Evolutionary conservation across 2,888 invertebrate genomes (phyloP), one percentile per base, ranked within the genome.

Genomic region (Mesopsocus fuscifrons): DNA sequence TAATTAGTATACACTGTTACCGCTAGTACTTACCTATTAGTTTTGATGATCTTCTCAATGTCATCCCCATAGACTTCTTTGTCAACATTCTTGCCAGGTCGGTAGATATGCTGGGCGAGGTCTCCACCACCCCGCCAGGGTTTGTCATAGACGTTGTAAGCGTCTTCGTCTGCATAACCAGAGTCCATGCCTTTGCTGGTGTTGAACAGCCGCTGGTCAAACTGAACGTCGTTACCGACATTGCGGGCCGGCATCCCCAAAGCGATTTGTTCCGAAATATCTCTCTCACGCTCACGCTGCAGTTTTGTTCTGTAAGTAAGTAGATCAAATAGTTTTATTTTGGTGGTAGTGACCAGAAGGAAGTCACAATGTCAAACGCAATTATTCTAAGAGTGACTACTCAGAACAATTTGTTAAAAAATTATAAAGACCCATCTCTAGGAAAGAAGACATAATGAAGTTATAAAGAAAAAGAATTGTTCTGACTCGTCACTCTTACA

Each of bases 181-280:
- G 82, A 80, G 56, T 89, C 94, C 77, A 98, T 81, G 41, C 88
- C 88, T 54, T 84, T 83, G 42, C 72, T 77, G 49, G 88, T 91
- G 54, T 97, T 97, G 60, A 98, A 97, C 11, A 98, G 66, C 23
- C 98, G 66, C 58, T 94, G 91, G 64, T 99, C 98, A 59, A 94
- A 99, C 58, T 85, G 77, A 0, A 77, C 74, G 54, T 92, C 94
- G 0, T 77, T 78, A 4, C 71, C 72, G 8, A 68, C 61, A 3
- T 72, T 72, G 56, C 84, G 81, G 0, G 91, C 81, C 0, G 97
- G 97, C 64, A 97, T 64, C 0, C 97, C 97, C 11, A 98, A 69
- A 0, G 98, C 98, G 51, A 98, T 97, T 66, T 97, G 92, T 58
- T 99, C 98, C 6, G 92, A 94, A 45, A 98, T 92, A 56, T 98